Percentiles rank a stretch among this genome's conserved stretches.
Evolutionary conservation across 1,140 invertebrate species (phyloP).

Genomic region (Apis florea): DNA sequence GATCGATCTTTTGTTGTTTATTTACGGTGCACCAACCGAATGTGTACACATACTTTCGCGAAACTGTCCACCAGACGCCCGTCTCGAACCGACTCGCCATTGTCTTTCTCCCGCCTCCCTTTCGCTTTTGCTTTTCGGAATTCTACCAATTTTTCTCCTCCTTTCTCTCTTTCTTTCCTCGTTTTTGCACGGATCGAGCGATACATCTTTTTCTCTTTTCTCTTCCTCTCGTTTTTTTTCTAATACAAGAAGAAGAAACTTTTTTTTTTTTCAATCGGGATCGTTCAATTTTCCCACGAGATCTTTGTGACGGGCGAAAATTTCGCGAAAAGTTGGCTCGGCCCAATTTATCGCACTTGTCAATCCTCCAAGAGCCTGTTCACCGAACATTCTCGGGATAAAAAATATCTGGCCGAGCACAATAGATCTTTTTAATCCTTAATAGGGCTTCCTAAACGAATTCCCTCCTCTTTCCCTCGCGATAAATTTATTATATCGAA

Average conservation of each 20-base stretch:
- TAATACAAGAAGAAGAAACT: not conserved
- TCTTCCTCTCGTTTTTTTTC: no score
- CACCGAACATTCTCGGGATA: not conserved
- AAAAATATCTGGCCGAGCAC: not conserved
- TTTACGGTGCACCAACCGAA: not conserved
- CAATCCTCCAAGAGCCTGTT: not conserved
- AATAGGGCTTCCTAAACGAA: not conserved
- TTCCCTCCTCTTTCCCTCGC: not conserved
- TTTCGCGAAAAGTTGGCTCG: not conserved
- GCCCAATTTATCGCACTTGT: slow-evolving; percentile 1
- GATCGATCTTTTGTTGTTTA: slow-evolving; percentile 22
- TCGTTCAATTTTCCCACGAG: not conserved
- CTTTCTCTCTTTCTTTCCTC: no score
- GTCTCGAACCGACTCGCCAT: not conserved
- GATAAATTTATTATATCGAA: not conserved
- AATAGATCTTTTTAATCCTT: slow-evolving; percentile 10
- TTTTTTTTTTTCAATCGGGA: not conserved
- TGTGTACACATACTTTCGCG: not conserved
- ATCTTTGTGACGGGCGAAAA: not conserved
- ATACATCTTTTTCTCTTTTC: no score
- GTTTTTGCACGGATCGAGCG: no score
- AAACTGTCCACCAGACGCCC: not conserved
- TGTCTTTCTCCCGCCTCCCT: not conserved
- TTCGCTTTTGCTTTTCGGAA: not conserved
- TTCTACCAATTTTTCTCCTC: no score